These are phyloP conservation scores for Sphaeramia orbicularis DNA, from an alignment of 2,797 vertebrate species.

Conservation along the genomic window DNA sequence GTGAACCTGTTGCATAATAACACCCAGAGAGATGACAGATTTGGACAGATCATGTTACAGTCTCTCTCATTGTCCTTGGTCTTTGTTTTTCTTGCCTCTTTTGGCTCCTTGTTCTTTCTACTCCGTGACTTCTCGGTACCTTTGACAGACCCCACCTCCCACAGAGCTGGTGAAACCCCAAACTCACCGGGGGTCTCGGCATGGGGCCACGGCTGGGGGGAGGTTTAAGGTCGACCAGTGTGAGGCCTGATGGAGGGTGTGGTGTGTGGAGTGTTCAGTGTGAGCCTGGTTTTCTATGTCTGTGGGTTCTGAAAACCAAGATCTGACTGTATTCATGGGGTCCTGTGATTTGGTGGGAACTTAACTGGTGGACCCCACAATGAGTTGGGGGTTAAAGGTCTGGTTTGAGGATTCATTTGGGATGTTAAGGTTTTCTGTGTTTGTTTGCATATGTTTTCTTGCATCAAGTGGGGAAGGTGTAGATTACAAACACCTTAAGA, in stretches of 20 bases:
- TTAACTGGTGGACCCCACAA: too few species aligned
- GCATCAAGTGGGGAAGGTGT: too few species aligned
- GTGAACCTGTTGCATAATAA: slow-evolving; percentile 46
- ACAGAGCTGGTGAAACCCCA: slow-evolving; percentile 32
- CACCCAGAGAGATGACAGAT: slow-evolving; percentile 16
- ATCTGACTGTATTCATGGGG: too few species aligned
- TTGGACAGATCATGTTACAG: too few species aligned
- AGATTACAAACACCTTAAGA: too few species aligned
- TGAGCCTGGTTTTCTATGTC: too few species aligned
- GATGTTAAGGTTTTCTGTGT: too few species aligned
- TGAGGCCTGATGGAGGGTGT: slow-evolving; percentile 24
- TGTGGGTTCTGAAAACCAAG: too few species aligned
- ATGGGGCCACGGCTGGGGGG: slow-evolving; percentile 48
- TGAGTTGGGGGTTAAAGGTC: too few species aligned
- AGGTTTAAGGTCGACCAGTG: slow-evolving; percentile 19
- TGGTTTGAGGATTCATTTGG: too few species aligned
- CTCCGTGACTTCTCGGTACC: neutral
- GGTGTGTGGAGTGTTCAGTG: slow-evolving; percentile 1
- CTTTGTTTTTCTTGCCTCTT: neutral
- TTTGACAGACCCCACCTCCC: slow-evolving; percentile 1
- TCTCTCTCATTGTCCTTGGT: neutral
- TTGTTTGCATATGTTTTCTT: too few species aligned
- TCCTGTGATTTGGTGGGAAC: too few species aligned
- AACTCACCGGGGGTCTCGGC: slow-evolving; percentile 51
- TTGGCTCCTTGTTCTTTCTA: slow-evolving; percentile 4